These are phyloP conservation scores for Abrostola tripartita DNA, from an alignment of 2,888 invertebrate species.

Conservation along the genomic window DNA sequence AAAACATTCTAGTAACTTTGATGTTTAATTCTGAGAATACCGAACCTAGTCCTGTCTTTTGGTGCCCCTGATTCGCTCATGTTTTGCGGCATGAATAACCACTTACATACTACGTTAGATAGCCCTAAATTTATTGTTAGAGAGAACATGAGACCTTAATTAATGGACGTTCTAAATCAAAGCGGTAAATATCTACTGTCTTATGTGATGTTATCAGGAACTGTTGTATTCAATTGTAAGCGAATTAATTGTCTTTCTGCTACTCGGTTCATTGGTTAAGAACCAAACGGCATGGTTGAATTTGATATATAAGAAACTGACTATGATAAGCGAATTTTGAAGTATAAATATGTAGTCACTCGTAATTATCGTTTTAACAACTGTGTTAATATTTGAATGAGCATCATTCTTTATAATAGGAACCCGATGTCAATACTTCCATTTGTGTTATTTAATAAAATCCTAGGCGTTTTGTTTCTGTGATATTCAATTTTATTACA, in stretches of 20 bases:
- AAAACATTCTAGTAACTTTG: conserved; percentile 21
- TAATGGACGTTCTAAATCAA: conserved; percentile 47
- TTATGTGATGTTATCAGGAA: conserved; percentile 31
- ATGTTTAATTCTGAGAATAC: conserved; percentile 18
- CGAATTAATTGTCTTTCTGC: background rate
- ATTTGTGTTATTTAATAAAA: too few relatives aligned
- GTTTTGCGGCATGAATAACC: conserved; percentile 44
- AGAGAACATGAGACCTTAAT: conserved; percentile 50
- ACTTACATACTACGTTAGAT: conserved; percentile 50
- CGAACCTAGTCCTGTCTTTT: conserved; percentile 19
- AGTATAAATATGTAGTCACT: too few relatives aligned
- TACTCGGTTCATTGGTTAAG: background rate
- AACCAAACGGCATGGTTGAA: too few relatives aligned
- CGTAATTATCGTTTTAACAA: too few relatives aligned
- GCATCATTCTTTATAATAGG: too few relatives aligned
- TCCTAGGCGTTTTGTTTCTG: too few relatives aligned
- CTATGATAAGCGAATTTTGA: too few relatives aligned
- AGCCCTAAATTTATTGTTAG: conserved; percentile 50
- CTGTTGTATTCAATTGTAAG: background rate
- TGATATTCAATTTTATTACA: too few relatives aligned
- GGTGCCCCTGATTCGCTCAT: conserved; percentile 35
- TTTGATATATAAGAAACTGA: too few relatives aligned
- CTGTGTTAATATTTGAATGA: too few relatives aligned
- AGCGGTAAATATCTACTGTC: conserved; percentile 40
- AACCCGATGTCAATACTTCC: too few relatives aligned